Conservation (phyloP, 2,888 invertebrate genomes). For the Caenorhabditis auriculariae region DNA sequence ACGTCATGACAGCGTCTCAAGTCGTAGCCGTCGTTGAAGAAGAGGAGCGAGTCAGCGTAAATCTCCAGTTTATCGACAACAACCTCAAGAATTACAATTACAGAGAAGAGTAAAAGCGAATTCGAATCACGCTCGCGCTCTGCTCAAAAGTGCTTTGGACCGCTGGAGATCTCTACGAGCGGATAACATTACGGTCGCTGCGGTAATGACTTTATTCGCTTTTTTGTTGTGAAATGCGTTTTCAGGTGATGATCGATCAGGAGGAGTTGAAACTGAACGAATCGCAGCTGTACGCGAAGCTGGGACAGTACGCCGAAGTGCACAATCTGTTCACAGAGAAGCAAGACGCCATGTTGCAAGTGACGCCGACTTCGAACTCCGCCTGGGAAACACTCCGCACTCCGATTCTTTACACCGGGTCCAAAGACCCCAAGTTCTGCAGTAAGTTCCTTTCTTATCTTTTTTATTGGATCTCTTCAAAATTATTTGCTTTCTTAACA, state of each 20-base stretch:
- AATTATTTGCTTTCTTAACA: not conserved
- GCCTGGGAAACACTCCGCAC: constrained; percentile 21
- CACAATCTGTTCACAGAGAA: constrained; percentile 12
- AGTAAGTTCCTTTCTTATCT: constrained; percentile 3
- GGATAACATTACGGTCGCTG: constrained; percentile 92
- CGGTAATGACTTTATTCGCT: constrained; percentile 72
- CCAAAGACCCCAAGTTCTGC: constrained; percentile 31
- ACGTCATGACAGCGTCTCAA: constrained; percentile 82
- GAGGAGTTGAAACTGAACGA: constrained; percentile 6
- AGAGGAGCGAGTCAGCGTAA: not conserved
- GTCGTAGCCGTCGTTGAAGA: constrained; percentile 68
- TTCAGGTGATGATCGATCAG: constrained; percentile 11
- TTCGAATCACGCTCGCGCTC: constrained; percentile 82
- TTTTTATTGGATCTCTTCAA: not conserved
- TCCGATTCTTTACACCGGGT: constrained; percentile 33
- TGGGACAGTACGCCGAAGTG: constrained; percentile 4
- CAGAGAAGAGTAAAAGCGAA: constrained; percentile 19
- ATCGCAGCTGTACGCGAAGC: not conserved
- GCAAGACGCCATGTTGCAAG: constrained; percentile 12
- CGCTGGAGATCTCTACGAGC: constrained; percentile 86
- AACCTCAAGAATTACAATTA: too few relatives aligned
- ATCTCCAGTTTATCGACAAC: not conserved
- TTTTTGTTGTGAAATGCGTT: not conserved
- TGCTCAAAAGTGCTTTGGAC: constrained; percentile 81
- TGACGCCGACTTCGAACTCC: constrained; percentile 3